A percentile compares a stretch with the other conserved stretches of the same genome.
Conservation (phyloP, 1,140 invertebrate species). For the Cotesia glomerata region DNA sequence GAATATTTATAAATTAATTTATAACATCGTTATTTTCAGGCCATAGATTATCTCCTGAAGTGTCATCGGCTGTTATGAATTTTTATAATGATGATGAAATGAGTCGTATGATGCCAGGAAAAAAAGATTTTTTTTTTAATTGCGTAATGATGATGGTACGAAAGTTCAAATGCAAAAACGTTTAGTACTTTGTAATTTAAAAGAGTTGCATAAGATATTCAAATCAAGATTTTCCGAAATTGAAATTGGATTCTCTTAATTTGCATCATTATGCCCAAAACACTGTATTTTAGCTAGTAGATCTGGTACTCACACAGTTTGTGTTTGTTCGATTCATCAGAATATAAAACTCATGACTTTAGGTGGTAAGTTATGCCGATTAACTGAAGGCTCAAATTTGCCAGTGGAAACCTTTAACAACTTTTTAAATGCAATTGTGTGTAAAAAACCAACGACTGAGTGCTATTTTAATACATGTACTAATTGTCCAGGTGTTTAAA, state of each 20-base stretch:
- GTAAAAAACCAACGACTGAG: background rate
- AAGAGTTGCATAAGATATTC: constrained; percentile 16
- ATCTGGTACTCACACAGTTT: constrained; percentile 31
- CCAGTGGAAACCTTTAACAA: constrained; percentile 15
- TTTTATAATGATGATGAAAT: constrained; percentile 2
- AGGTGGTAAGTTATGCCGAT: background rate
- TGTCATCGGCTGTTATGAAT: no score
- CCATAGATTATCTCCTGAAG: no score
- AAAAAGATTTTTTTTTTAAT: background rate
- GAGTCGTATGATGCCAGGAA: constrained; percentile 24
- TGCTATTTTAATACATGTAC: constrained; percentile 20
- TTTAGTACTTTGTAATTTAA: constrained; percentile 28
- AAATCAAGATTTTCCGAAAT: constrained; percentile 19
- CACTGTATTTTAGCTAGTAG: constrained; percentile 39
- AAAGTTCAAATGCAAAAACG: constrained; percentile 29
- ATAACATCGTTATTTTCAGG: no score
- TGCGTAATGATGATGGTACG: constrained; percentile 24
- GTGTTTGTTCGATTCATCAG: constrained; percentile 40
- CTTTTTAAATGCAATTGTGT: constrained; percentile 4
- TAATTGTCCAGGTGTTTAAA: constrained; percentile 13
- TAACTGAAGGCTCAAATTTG: constrained; percentile 3
- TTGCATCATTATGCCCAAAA: constrained; percentile 35
- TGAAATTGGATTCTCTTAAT: constrained; percentile 37
- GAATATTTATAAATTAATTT: no score
- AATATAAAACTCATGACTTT: constrained; percentile 40